phyloP scores from a whole-genome alignment of 2,113 vertebrate genomes.

The Smithornis capensis region DNA sequence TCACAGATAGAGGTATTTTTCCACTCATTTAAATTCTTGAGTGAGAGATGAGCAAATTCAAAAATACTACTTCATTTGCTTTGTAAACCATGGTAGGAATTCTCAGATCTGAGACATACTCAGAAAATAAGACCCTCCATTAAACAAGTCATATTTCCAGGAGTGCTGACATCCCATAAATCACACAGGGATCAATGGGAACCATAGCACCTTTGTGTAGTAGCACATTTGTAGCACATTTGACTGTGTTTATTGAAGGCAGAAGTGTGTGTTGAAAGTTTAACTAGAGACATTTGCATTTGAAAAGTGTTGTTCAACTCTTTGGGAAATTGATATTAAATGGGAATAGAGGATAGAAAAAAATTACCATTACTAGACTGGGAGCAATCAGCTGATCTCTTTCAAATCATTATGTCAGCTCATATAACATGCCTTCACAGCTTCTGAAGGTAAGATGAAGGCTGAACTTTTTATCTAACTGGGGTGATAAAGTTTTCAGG shows the following conservation, averaged over 20 bases:
- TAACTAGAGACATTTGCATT: not conserved
- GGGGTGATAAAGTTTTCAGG: not conserved
- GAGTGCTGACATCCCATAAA: not conserved
- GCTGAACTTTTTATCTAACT: not conserved
- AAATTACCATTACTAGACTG: not conserved
- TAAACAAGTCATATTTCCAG: not conserved
- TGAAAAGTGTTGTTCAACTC: not conserved
- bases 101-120: not conserved
- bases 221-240: not conserved
- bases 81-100: not conserved
- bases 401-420: not conserved
- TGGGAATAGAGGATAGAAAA: not conserved
- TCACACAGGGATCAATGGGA: not conserved
- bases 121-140: not conserved
- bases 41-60: not conserved
- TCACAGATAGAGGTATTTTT: constrained; percentile 30
- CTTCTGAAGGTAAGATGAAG: not conserved
- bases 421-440: not conserved
- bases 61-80: not conserved
- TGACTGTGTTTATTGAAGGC: not conserved
- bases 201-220: not conserved
- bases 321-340: not conserved
- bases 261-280: not conserved
- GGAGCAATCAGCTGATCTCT: not conserved
- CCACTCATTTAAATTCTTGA: not conserved